Percentiles rank a stretch among this genome's conserved stretches.
phyloP scores from a whole-genome alignment of 1,140 invertebrate genomes.

The Drosophila triauraria region DNA sequence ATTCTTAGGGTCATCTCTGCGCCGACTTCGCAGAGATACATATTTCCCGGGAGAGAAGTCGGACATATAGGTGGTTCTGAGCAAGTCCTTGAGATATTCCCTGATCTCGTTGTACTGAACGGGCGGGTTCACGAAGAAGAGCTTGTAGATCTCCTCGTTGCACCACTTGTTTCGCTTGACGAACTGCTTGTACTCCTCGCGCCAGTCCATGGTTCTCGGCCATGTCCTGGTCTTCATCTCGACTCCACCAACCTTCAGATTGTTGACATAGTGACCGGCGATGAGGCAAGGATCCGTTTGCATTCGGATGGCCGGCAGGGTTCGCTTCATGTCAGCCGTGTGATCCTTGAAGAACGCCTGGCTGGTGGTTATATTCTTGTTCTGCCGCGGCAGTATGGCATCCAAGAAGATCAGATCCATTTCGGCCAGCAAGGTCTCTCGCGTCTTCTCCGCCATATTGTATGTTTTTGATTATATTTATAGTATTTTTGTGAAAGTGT shows the following conservation, averaged over 20 bases:
- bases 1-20: background rate
- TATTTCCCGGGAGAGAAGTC: constrained; percentile 63
- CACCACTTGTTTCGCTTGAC: constrained; percentile 63
- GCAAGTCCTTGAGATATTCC: constrained; percentile 47
- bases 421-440: constrained; percentile 1
- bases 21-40: constrained; percentile 35
- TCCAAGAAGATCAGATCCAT: constrained; percentile 44
- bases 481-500: constrained; percentile 4
- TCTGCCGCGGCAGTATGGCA: constrained; percentile 32
- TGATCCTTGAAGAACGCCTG: constrained; percentile 48
- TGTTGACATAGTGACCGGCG: constrained; percentile 60
- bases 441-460: constrained; percentile 16
- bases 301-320: background rate
- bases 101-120: constrained; percentile 42
- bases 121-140: constrained; percentile 60
- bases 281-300: constrained; percentile 59
- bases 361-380: constrained; percentile 22
- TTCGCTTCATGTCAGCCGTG: constrained; percentile 6
- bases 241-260: constrained; percentile 47
- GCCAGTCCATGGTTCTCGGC: constrained; percentile 66
- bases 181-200: constrained; percentile 67
- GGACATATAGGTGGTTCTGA: constrained; percentile 48
- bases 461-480: background rate
- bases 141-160: constrained; percentile 62
- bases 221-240: constrained; percentile 53